Evolutionary conservation across 2,888 invertebrate genomes (phyloP), one percentile per base, ranked within the genome.

Genomic region (Melanargia galathea): DNA sequence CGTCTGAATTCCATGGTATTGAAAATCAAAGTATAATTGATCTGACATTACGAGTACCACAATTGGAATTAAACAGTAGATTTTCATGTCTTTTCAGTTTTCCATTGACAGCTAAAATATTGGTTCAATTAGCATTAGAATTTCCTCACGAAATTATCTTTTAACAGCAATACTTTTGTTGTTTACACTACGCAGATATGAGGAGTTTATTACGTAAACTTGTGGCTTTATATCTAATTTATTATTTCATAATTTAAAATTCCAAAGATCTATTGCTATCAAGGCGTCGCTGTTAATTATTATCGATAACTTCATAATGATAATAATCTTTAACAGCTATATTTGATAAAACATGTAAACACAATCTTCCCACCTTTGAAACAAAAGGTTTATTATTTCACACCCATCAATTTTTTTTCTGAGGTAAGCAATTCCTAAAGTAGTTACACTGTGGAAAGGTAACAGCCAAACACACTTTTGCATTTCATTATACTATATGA

Each of bases 181-280:
- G 6, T 18, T 20, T 10, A 11, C 8, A 4, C 18, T 35, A 22
- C n/a, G 18, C 18, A 22, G 55, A 46, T 49, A 45, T 30, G 30
- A 40, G 40, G 54, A 65, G 54, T 62, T 58, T 55, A 65, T 30
- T 43, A 30, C 54, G 61, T 61, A 64, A 61, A 61, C 52, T 61
- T 26, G 20, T 18, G 18, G 38, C 22, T 58, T 38, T 38, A n/a
- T 58, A 58, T 40, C 26, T 45, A n/a, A n/a, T n/a, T n/a, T n/a
- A n/a, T n/a, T 35, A 52, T n/a, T 33, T 46, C 35, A 18, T 43
- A 49, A 30, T 16, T 2, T 48, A 2, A 26, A 8, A 20, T 51
- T 16, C 11, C 13, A 4, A n/a, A 2, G n/a, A n/a, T 38, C 13
- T 43, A 18, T 43, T 43, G 18, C 16, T 10, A 18, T 43, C 16